Base-by-base conservation (phyloP, 2,888 invertebrate genomes). In the Copidosoma aretas region DNA sequence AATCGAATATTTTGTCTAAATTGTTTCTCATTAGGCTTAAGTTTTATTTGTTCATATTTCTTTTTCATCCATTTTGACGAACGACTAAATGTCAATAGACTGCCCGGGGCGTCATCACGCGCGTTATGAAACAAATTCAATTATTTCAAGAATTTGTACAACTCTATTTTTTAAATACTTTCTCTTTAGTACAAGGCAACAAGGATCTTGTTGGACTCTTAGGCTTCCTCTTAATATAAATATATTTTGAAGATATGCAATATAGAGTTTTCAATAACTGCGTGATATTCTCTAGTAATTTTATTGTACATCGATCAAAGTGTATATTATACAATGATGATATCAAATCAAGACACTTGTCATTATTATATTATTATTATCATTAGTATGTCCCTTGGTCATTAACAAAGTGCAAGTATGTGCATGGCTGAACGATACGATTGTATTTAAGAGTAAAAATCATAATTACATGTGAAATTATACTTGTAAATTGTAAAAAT, bases 401-500 rank as follows among this genome's bases (percentile, higher is more conserved):
- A 69, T 60, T 8, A 62, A 64, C 73, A 74, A 71, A 76, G 69
- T 72, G 74, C 75, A 77, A 75, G 76, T 76, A 74, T 73, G 76
- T 74, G 76, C 69, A 75, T 75, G 77, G 32, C 32, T 32, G 8
- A 74, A 74, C 73, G 74, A 73, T 52, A 56, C 75, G 77, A 79
- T 79, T 82, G 81, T 82, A 82, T 81, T 82, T 82, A 77, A 79
- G 72, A 74, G 22, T 57, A 62, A 64, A 21, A 64, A 21, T 60
- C 41, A 25, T 59, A 57, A 63, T 63, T 63, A 76, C 77, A 77
- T 79, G 80, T 80, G 76, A 79, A 81, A 80, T 79, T 78, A 81
- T 82, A 81, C 78, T 81, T 83, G 81, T 83, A 82, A 81, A 82
- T 80, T 83, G 77, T 81, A 80, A 80, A 81, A 78, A 80, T 78